Percentiles rank a stretch among this genome's conserved stretches.
Evolutionary conservation across 2,888 invertebrate species (phyloP).

Genomic region (Megamerina dolium): DNA sequence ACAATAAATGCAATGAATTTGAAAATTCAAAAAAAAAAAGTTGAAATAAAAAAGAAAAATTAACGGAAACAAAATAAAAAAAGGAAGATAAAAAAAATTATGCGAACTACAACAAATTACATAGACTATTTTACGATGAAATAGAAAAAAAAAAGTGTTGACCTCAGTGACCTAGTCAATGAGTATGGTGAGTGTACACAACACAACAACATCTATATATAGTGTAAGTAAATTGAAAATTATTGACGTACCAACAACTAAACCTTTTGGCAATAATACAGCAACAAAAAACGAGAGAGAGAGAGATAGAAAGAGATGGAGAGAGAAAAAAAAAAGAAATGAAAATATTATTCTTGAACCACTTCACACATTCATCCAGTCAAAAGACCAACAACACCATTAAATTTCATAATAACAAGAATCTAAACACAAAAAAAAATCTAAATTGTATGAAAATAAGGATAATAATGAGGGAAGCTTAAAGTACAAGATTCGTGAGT

Average conservation of each 20-base stretch:
- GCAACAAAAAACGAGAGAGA: too few relatives aligned
- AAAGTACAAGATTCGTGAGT: too few relatives aligned
- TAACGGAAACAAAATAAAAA: not conserved
- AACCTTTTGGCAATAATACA: conserved; percentile 24
- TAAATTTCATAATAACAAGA: too few relatives aligned
- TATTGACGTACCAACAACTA: conserved; percentile 18
- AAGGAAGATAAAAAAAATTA: not conserved
- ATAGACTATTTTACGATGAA: not conserved
- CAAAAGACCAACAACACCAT: conserved; percentile 16
- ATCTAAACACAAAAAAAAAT: too few relatives aligned
- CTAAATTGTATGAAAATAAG: too few relatives aligned
- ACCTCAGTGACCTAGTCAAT: conserved; percentile 10
- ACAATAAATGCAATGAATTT: not conserved
- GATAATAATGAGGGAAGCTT: too few relatives aligned
- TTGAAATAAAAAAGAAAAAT: conserved; percentile 3
- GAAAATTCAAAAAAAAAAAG: not conserved
- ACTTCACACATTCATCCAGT: conserved; percentile 27
- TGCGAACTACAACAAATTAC: conserved; percentile 2
- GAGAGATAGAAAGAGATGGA: too few relatives aligned
- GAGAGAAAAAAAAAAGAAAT: too few relatives aligned
- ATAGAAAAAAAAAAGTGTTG: conserved; percentile 9
- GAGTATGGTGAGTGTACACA: not conserved
- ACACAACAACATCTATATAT: conserved; percentile 10
- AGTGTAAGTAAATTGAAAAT: conserved; percentile 15
- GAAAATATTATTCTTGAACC: conserved; percentile 39